phyloP scores from a whole-genome alignment of 2,113 vertebrate genomes.

The Balaenoptera acutorostrata region DNA sequence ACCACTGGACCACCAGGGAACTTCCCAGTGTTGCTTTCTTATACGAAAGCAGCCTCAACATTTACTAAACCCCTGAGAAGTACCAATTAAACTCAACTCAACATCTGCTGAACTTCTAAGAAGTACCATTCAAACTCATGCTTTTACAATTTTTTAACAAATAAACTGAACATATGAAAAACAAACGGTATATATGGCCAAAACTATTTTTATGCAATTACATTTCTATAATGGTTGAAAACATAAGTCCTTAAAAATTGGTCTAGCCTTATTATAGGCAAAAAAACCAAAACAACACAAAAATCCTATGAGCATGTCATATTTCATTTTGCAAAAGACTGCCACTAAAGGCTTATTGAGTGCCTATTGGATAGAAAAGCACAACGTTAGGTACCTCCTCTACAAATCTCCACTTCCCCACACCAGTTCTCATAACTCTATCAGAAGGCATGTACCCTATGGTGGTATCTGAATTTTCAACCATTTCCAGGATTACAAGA shows the following conservation, averaged over 20 bases:
- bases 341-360: background rate
- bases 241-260: background rate
- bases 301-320: background rate
- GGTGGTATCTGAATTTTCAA: background rate
- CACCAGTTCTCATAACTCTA: background rate
- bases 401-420: background rate
- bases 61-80: background rate
- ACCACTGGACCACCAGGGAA: too few species aligned
- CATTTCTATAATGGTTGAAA: conserved; percentile 10
- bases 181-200: background rate
- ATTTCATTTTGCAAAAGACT: background rate
- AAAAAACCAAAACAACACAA: background rate
- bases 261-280: background rate
- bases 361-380: background rate
- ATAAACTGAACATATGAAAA: conserved; percentile 13
- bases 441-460: background rate
- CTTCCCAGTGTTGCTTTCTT: background rate
- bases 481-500: background rate
- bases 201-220: background rate
- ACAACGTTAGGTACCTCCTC: background rate
- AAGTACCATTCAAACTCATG: background rate
- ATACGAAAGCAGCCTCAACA: background rate
- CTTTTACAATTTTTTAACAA: conserved; percentile 4
- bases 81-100: background rate
- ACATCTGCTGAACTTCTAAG: background rate